Evolutionary conservation across 2,113 vertebrate species (phyloP).

Genomic region (Caranx melampygus): DNA sequence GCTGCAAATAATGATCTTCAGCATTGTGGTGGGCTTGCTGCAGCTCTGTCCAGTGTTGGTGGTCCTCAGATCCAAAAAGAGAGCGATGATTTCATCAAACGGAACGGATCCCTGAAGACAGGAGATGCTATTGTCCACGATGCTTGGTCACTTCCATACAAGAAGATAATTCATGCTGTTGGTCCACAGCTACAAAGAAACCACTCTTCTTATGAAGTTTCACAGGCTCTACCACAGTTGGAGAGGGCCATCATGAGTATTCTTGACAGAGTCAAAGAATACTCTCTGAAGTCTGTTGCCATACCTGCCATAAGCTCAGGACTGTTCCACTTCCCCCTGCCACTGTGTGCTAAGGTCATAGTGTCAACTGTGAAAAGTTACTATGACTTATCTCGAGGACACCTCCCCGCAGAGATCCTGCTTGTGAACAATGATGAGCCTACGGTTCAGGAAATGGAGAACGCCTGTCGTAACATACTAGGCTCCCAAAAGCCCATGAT

Average conservation of each 20-base stretch:
- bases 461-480: conserved; percentile 72
- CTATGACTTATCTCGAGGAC: fast-evolving
- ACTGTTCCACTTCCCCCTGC: conserved; percentile 85
- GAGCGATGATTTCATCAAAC: conserved; percentile 32
- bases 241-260: conserved; percentile 55
- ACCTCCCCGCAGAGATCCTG: conserved; percentile 75
- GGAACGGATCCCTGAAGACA: fast-evolving
- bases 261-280: neutral
- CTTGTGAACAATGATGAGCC: conserved; percentile 87
- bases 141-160: conserved; percentile 84
- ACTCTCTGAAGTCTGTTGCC: conserved; percentile 78
- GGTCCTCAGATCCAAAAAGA: conserved; percentile 81
- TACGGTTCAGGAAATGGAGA: conserved; percentile 85
- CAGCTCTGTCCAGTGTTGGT: conserved; percentile 82
- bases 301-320: conserved; percentile 95
- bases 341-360: conserved; percentile 83
- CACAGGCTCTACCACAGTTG: conserved; percentile 23
- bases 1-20: conserved; percentile 82
- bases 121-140: conserved; percentile 71
- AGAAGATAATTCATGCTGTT: conserved; percentile 88
- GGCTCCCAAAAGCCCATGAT: fast-evolving
- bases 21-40: conserved; percentile 86
- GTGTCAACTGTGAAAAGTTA: conserved; percentile 76
- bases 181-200: conserved; percentile 64
- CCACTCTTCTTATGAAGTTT: fast-evolving